phyloP scores from a whole-genome alignment of 2,888 invertebrate genomes.

The Parelbella ahira region DNA sequence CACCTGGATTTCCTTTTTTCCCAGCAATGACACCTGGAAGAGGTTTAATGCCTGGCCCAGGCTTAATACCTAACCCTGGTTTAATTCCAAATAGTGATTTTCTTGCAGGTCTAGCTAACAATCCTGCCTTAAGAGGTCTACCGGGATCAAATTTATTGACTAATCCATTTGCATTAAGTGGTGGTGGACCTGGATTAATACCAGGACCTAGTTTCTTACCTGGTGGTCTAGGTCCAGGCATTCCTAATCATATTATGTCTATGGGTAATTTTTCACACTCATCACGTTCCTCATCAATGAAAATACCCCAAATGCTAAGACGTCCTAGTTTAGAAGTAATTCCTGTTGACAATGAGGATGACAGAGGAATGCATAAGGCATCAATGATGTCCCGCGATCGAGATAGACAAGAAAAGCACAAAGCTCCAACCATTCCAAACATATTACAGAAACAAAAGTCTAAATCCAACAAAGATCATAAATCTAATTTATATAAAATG shows the following conservation, averaged over 20 bases:
- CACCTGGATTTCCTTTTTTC: constrained; percentile 72
- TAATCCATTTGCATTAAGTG: constrained; percentile 75
- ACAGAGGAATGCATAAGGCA: constrained; percentile 60
- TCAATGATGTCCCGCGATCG: constrained; percentile 55
- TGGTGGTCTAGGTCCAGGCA: constrained; percentile 50
- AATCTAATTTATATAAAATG: constrained; percentile 69
- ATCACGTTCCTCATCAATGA: constrained; percentile 79
- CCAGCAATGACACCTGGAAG: constrained; percentile 69
- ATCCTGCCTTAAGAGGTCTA: constrained; percentile 68
- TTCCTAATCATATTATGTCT: constrained; percentile 75
- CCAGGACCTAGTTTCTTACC: constrained; percentile 74
- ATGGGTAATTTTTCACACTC: constrained; percentile 79
- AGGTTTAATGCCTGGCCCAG: constrained; percentile 78
- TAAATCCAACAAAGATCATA: constrained; percentile 71
- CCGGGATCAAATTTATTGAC: constrained; percentile 62
- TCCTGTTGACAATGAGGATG: constrained; percentile 73
- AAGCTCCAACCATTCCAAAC: constrained; percentile 74
- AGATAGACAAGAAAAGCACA: constrained; percentile 70
- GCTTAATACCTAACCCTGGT: constrained; percentile 68
- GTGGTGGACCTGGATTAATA: constrained; percentile 83
- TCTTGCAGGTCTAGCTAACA: constrained; percentile 63
- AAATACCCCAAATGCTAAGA: constrained; percentile 80
- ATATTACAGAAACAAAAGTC: constrained; percentile 69
- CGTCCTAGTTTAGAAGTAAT: constrained; percentile 80
- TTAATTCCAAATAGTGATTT: constrained; percentile 72